phyloP scores from a whole-genome alignment of 2,888 invertebrate genomes.

The Polia nebulosa region DNA sequence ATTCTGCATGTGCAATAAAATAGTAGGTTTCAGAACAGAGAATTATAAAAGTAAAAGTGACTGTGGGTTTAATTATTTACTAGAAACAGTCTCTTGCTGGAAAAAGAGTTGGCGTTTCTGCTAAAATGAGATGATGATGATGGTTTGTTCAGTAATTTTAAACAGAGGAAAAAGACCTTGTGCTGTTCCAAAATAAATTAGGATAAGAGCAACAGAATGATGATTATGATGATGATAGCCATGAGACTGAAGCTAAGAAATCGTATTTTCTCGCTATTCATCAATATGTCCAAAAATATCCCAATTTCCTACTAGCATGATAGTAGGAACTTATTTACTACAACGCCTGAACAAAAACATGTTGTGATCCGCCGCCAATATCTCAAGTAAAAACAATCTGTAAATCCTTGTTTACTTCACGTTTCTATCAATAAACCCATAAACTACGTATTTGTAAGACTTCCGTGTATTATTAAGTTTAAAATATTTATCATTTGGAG shows the following conservation, averaged over 20 bases:
- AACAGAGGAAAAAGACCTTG: no score
- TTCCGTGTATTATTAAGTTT: conserved; percentile 47
- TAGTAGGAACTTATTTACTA: conserved; percentile 20
- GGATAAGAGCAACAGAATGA: no score
- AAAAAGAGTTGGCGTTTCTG: no score
- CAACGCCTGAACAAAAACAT: conserved; percentile 47
- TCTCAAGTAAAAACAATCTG: conserved; percentile 47
- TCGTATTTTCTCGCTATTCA: neutral
- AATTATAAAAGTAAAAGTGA: neutral
- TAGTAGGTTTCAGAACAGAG: neutral
- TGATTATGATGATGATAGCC: no score
- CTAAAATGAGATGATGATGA: no score
- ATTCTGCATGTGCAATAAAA: neutral
- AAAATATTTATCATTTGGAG: conserved; percentile 47
- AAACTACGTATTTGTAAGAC: conserved; percentile 38
- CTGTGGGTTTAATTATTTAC: neutral
- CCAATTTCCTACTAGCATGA: neutral
- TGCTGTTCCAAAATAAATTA: no score
- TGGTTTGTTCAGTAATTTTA: no score
- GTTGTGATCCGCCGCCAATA: conserved; percentile 47
- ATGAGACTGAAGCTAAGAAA: neutral
- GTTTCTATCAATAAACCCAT: conserved; percentile 30
- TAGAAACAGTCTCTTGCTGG: neutral
- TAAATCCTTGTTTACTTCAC: conserved; percentile 39
- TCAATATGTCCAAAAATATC: conserved; percentile 21